Evolutionary conservation across 1,140 invertebrate species (phyloP).

Genomic region (Pygmarrhopalites habei): DNA sequence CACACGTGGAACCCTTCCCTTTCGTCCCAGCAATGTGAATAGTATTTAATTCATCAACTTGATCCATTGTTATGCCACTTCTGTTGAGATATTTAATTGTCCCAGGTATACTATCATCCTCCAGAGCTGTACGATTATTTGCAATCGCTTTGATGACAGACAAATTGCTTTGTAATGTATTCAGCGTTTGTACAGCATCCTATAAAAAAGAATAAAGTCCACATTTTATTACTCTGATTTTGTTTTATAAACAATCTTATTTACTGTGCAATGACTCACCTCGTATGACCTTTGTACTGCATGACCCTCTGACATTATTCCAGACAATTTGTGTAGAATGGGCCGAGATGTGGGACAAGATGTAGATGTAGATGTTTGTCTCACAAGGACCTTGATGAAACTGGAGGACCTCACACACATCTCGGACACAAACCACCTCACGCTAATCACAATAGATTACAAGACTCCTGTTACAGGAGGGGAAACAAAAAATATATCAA

Average conservation of each 20-base stretch:
- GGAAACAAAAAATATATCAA: too few species aligned
- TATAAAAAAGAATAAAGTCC: slow-evolving; percentile 40
- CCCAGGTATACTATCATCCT: slow-evolving; percentile 38
- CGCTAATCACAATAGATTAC: too few species aligned
- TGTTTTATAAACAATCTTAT: neutral
- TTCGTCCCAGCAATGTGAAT: slow-evolving; percentile 96
- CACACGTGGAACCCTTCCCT: slow-evolving; percentile 91
- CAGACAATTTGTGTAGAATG: too few species aligned
- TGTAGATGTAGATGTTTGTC: too few species aligned
- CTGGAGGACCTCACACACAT: too few species aligned
- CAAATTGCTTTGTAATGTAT: slow-evolving; percentile 63
- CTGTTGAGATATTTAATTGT: slow-evolving; percentile 50
- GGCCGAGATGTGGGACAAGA: too few species aligned
- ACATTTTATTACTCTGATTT: neutral
- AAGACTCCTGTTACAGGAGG: too few species aligned
- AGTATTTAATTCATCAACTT: slow-evolving; percentile 62
- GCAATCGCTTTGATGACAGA: slow-evolving; percentile 49
- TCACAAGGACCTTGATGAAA: too few species aligned
- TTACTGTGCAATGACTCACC: too few species aligned
- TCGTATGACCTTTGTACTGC: too few species aligned
- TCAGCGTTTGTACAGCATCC: slow-evolving; percentile 60
- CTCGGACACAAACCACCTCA: too few species aligned
- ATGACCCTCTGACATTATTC: too few species aligned
- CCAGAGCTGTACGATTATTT: slow-evolving; percentile 41
- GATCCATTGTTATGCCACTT: slow-evolving; percentile 56